Percentiles rank a stretch among this genome's conserved stretches.
phyloP scores from a whole-genome alignment of 2,888 invertebrate genomes.

The Hyposoter didymator region DNA sequence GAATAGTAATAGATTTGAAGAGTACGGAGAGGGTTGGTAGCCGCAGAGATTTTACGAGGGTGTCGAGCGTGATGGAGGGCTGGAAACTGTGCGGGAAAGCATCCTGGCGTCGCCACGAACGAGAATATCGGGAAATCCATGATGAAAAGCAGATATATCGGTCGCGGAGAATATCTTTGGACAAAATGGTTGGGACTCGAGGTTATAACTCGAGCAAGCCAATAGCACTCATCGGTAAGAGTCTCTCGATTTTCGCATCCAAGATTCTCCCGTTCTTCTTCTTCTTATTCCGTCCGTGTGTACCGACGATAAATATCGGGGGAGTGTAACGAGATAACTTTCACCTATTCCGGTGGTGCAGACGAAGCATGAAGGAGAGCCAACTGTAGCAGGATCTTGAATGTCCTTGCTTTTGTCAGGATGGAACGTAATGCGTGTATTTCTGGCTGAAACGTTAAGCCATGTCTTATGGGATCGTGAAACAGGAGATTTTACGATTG shows the following conservation, averaged over 20 bases:
- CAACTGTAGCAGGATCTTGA: slow-evolving; percentile 29
- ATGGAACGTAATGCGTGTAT: slow-evolving; percentile 21
- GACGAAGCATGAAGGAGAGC: slow-evolving; percentile 24
- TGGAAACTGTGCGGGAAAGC: slow-evolving; percentile 44
- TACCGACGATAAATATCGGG: slow-evolving; percentile 71
- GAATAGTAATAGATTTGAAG: slow-evolving; percentile 8
- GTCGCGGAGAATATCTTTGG: slow-evolving; percentile 10
- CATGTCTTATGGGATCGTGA: slow-evolving; percentile 25
- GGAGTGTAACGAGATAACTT: slow-evolving; percentile 73
- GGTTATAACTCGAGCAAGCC: neutral
- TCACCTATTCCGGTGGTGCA: slow-evolving; percentile 63
- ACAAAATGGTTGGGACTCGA: slow-evolving; percentile 29
- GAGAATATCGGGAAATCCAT: slow-evolving; percentile 50
- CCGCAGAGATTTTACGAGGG: slow-evolving; percentile 24
- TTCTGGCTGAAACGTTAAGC: slow-evolving; percentile 17
- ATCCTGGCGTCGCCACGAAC: slow-evolving; percentile 6
- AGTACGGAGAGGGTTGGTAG: neutral
- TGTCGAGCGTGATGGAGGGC: slow-evolving; percentile 16
- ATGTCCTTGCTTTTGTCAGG: slow-evolving; percentile 49
- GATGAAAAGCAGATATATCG: slow-evolving; percentile 46
- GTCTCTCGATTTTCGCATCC: slow-evolving; percentile 9
- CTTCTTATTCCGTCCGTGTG: slow-evolving; percentile 42
- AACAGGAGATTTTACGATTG: slow-evolving; percentile 45
- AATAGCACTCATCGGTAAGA: slow-evolving; percentile 36
- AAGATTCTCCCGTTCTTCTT: neutral